Percentiles rank a stretch among this genome's conserved stretches.
phyloP scores from a whole-genome alignment of 1,140 invertebrate genomes.

The Bombus terrestris region DNA sequence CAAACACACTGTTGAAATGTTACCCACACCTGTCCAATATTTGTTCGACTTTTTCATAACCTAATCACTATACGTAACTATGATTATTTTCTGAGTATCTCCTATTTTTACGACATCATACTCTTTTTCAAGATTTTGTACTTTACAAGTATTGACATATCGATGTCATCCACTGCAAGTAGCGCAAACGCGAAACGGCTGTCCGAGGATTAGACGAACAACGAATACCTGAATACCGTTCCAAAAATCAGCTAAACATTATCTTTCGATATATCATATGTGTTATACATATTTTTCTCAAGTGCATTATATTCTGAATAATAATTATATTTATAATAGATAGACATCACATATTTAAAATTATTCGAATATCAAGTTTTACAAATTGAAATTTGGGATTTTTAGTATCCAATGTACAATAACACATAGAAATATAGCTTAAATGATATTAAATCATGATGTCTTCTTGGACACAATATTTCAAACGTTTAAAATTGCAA shows the following conservation, averaged over 20 bases:
- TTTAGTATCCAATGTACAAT: too few species aligned
- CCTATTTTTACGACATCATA: constrained; percentile 57
- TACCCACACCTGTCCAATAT: constrained; percentile 76
- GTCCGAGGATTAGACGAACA: constrained; percentile 1
- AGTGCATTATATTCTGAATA: background rate
- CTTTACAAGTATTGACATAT: constrained; percentile 72
- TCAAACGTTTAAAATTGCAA: constrained; percentile 17
- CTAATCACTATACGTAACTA: constrained; percentile 41
- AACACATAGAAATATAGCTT: background rate
- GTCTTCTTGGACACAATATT: constrained; percentile 14
- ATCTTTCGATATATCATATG: background rate
- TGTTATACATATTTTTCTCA: background rate
- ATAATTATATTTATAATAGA: background rate
- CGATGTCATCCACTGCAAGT: constrained; percentile 64
- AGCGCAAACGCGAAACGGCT: constrained; percentile 68
- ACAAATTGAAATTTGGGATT: background rate
- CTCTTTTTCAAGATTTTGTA: constrained; percentile 59
- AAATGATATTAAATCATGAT: background rate
- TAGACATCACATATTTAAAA: background rate
- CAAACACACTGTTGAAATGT: constrained; percentile 77
- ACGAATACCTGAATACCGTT: background rate
- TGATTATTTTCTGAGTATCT: constrained; percentile 28
- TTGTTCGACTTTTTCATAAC: constrained; percentile 80
- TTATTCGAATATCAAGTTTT: background rate
- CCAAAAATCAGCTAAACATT: constrained; percentile 7